phyloP scores from a whole-genome alignment of 2,797 vertebrate species.

The Cossypha caffra region DNA sequence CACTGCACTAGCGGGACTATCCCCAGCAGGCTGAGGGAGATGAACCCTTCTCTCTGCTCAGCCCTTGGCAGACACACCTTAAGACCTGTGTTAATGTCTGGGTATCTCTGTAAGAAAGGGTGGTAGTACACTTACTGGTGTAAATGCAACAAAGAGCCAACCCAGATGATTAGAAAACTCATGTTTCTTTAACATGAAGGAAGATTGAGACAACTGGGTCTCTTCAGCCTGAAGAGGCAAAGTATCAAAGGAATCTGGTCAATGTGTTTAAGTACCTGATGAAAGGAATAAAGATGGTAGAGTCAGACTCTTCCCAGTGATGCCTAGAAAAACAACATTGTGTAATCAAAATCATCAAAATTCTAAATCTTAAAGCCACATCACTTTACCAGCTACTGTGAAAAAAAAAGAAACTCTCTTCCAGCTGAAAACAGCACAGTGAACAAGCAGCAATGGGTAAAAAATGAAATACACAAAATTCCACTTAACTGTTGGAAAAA shows the following conservation, averaged over 20 bases:
- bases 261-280: background rate
- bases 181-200: background rate
- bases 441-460: background rate
- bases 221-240: background rate
- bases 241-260: background rate
- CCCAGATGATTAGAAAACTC: background rate
- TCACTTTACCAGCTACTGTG: background rate
- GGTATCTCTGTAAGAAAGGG: too few species aligned
- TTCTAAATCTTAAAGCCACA: background rate
- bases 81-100: background rate
- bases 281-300: background rate
- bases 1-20: fast-evolving
- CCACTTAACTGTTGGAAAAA: background rate
- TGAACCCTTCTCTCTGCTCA: background rate
- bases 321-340: background rate
- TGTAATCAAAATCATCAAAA: background rate
- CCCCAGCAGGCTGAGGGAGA: background rate
- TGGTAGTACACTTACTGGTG: too few species aligned
- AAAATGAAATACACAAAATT: background rate
- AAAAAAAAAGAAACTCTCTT: background rate
- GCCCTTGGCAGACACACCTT: background rate
- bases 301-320: background rate
- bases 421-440: background rate
- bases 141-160: background rate
- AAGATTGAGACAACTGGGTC: background rate